A percentile compares a stretch with the other conserved stretches of the same genome.
Evolutionary conservation across 1,140 invertebrate species (phyloP).

Genomic region (Aphelinus certus): DNA sequence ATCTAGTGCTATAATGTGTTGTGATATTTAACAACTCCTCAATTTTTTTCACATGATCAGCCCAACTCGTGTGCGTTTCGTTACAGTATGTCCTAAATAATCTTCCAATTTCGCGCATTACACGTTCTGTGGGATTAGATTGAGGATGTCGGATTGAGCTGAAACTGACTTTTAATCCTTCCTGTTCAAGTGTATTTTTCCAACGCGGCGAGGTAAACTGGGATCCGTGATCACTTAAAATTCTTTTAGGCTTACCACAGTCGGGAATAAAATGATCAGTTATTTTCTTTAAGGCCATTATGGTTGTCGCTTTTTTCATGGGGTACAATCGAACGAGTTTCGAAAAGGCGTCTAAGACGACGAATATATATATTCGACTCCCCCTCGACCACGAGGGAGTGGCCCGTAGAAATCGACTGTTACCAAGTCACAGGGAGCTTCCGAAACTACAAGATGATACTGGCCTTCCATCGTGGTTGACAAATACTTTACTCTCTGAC

Average conservation of each 20-base stretch:
- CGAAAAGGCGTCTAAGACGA: slow-evolving; percentile 8
- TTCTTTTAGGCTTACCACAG: background rate
- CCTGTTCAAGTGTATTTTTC: slow-evolving; percentile 20
- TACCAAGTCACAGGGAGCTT: background rate
- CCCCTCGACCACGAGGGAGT: background rate
- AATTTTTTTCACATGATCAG: background rate
- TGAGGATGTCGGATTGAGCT: slow-evolving; percentile 4
- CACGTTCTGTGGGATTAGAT: background rate
- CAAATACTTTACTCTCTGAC: background rate
- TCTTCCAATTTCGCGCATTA: background rate
- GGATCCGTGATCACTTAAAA: background rate
- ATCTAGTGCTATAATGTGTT: background rate
- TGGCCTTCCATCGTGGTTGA: background rate
- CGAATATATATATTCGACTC: slow-evolving; percentile 26
- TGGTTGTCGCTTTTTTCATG: slow-evolving; percentile 17
- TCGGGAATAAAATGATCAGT: background rate
- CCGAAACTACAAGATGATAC: background rate
- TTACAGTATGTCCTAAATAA: slow-evolving; percentile 1
- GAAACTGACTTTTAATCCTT: background rate
- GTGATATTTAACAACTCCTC: background rate
- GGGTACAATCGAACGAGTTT: slow-evolving; percentile 7
- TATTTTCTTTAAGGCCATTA: background rate
- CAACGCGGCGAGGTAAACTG: slow-evolving; percentile 18
- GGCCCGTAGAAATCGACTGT: slow-evolving; percentile 5
- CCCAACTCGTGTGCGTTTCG: background rate